These are phyloP conservation scores for Priocnemis perturbator DNA, from an alignment of 2,888 invertebrate species.

Conservation along the genomic window DNA sequence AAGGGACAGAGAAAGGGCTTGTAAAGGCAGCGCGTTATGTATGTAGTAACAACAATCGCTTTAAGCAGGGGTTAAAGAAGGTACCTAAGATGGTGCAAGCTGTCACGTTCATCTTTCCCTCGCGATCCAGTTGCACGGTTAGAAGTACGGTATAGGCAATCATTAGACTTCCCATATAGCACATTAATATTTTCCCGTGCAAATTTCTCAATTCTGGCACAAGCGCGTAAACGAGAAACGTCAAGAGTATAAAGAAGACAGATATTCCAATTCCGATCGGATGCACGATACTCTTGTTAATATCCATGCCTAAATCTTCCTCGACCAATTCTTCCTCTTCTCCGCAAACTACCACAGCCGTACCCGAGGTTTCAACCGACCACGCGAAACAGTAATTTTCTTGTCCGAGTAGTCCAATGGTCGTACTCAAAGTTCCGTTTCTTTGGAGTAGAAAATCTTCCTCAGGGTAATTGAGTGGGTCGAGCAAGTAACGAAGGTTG, in stretches of 20 bases:
- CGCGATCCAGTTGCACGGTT: conserved; percentile 71
- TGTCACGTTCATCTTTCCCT: conserved; percentile 50
- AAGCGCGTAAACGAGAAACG: conserved; percentile 67
- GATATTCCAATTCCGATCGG: conserved; percentile 65
- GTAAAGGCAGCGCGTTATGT: no score
- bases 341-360: conserved; percentile 47
- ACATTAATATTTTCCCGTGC: conserved; percentile 68
- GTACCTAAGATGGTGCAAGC: conserved; percentile 67
- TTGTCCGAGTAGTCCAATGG: not conserved
- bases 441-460: conserved; percentile 59
- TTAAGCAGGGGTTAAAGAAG: not conserved
- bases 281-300: conserved; percentile 11
- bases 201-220: conserved; percentile 69
- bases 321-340: not conserved
- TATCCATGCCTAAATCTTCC: no score
- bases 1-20: no score
- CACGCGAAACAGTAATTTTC: conserved; percentile 65
- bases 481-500: conserved; percentile 40
- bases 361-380: conserved; percentile 45
- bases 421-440: conserved; percentile 56
- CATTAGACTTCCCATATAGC: conserved; percentile 63
- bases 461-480: conserved; percentile 49
- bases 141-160: conserved; percentile 73
- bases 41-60: no score
- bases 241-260: conserved; percentile 65